Conservation (phyloP, 2,888 invertebrate species). For the Sinopyrophorus schimmeli region DNA sequence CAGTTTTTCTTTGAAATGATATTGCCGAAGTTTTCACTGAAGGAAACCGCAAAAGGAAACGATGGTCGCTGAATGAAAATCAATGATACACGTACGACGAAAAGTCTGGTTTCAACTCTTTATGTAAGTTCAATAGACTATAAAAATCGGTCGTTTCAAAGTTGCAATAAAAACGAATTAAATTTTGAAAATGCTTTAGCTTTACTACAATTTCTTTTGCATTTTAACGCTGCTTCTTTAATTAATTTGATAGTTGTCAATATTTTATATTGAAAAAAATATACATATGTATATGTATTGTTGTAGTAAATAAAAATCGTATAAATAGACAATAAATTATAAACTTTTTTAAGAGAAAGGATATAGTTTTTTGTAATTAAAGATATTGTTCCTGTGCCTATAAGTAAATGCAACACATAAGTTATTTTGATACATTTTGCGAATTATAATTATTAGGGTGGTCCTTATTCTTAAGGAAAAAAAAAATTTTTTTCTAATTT, state of each 20-base stretch:
- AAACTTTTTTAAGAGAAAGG: too few relatives aligned
- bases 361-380: too few relatives aligned
- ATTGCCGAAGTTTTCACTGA: neutral
- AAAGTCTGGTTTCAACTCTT: neutral
- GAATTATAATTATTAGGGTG: too few relatives aligned
- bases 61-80: slow-evolving; percentile 9
- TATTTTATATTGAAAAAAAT: neutral
- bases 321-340: neutral
- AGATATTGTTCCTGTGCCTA: too few relatives aligned
- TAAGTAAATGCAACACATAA: too few relatives aligned
- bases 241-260: neutral
- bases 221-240: neutral
- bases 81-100: neutral
- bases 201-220: too few relatives aligned
- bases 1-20: slow-evolving; percentile 5
- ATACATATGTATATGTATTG: too few relatives aligned
- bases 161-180: neutral
- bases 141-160: neutral
- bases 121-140: neutral
- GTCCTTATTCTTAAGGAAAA: too few relatives aligned
- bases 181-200: too few relatives aligned
- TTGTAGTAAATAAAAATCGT: neutral
- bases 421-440: too few relatives aligned
- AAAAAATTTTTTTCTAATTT: too few relatives aligned
- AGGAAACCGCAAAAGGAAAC: slow-evolving; percentile 7